Base-by-base conservation (phyloP, 2,888 invertebrate species). In the Augochlorella aurata region DNA sequence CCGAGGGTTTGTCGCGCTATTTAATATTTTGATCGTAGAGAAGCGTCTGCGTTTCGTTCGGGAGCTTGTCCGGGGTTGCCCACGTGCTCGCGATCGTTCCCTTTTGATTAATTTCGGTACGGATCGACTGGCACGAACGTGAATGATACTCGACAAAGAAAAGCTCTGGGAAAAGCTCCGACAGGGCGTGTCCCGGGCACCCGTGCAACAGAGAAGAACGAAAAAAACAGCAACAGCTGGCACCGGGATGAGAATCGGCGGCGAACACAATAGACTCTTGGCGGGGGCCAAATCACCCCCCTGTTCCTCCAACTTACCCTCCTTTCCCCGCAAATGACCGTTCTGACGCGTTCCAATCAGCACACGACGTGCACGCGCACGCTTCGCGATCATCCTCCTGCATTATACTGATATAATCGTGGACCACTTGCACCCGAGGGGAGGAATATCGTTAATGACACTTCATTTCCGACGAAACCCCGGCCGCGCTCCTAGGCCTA, bases 1-100 rank as follows among this genome's bases (percentile, higher is more conserved):
- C 77, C 66, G 84, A 75, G 78, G 83, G 82, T 74, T 82, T 74
- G 84, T 86, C 86, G 81, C 84, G 87, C 88, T 88, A 90, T 90
- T 90, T 90, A 91, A 91, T 91, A 91, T 90, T 90, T 91, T 89
- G 89, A 91, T 91, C 87, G 90, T 80, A 82, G 76, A 76, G 88
- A 84, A 79, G 77, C 79, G 82, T 74, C 82, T 77, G 77, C 79
- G 76, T 77, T 82, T 77, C 78, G 54, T 70, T 77, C 74, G 50
- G n/a, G 67, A 12, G 66, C 67, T 47, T 38, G 75, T 72, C 67
- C 68, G 79, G 81, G 77, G 84, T 79, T 84, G 85, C 77, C 78
- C 85, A 87, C 87, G 89, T 88, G 87, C 85, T 84, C 72, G 72
- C 78, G 78, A 84, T 87, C 87, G 79, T 86, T 88, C 85, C 80